phyloP scores from a whole-genome alignment of 2,113 vertebrate species.

The Hippocampus guttulatus region DNA sequence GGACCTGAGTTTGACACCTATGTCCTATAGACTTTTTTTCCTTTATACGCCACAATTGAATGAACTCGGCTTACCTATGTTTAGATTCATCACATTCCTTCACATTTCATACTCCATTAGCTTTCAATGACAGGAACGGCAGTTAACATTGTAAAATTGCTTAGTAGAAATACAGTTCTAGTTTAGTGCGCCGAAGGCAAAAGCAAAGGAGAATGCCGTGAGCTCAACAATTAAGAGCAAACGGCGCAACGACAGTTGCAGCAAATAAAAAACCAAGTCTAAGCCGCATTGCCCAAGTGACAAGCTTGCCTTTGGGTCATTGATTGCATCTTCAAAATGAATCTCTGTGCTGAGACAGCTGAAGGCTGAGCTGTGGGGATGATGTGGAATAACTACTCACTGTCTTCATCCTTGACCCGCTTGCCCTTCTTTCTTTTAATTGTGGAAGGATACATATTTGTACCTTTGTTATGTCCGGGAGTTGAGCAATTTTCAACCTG shows the following conservation, averaged over 20 bases:
- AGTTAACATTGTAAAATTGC: not conserved
- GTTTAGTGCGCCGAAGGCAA: not conserved
- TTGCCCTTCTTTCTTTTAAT: slow-evolving; percentile 30
- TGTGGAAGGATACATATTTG: slow-evolving; percentile 27
- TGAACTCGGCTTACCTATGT: not conserved
- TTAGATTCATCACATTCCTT: not conserved
- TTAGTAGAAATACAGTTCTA: not conserved
- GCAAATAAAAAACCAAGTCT: slow-evolving; percentile 23
- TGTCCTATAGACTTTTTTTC: no score
- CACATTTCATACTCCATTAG: not conserved
- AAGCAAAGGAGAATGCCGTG: slow-evolving; percentile 9
- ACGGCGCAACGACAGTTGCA: slow-evolving; percentile 1
- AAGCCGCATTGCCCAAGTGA: not conserved
- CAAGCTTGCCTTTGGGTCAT: slow-evolving; percentile 35
- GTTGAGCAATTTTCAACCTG: slow-evolving; percentile 14
- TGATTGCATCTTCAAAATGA: slow-evolving; percentile 25
- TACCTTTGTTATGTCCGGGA: slow-evolving; percentile 7
- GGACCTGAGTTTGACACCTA: no score
- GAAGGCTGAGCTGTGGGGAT: slow-evolving; percentile 29
- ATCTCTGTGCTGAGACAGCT: slow-evolving; percentile 20
- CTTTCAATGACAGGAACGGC: not conserved
- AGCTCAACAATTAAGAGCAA: slow-evolving; percentile 26
- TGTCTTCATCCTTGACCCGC: slow-evolving; percentile 28
- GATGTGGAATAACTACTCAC: slow-evolving; percentile 28
- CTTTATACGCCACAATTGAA: not conserved